Evolutionary conservation across 2,888 invertebrate species (phyloP).

Genomic region (Scotopteryx bipunctaria): DNA sequence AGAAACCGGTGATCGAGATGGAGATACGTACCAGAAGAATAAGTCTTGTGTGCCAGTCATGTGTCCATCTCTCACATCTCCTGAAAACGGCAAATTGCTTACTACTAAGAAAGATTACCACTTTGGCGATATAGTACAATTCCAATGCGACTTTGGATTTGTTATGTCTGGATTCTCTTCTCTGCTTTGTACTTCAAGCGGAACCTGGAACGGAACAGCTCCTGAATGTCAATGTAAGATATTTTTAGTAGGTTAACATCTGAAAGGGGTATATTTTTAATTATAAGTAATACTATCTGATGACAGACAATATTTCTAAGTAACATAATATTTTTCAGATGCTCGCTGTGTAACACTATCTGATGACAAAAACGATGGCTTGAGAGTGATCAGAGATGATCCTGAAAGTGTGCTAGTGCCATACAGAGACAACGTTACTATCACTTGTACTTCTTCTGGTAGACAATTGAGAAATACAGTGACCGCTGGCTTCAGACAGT

Average conservation of each 20-base stretch:
- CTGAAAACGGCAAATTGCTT: slow-evolving; percentile 93
- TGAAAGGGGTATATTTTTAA: too few relatives aligned
- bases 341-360: slow-evolving; percentile 95
- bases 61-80: slow-evolving; percentile 90
- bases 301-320: neutral
- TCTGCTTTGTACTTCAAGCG: slow-evolving; percentile 93
- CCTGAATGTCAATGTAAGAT: slow-evolving; percentile 96
- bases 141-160: slow-evolving; percentile 97
- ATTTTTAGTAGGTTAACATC: too few relatives aligned
- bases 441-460: slow-evolving; percentile 91
- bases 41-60: slow-evolving; percentile 97
- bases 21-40: slow-evolving; percentile 94
- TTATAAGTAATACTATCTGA: too few relatives aligned
- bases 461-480: slow-evolving; percentile 91
- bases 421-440: slow-evolving; percentile 94
- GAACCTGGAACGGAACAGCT: slow-evolving; percentile 96
- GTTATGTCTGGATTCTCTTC: slow-evolving; percentile 94
- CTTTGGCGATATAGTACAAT: slow-evolving; percentile 94
- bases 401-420: slow-evolving; percentile 93
- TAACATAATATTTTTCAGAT: slow-evolving; percentile 79
- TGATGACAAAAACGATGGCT: slow-evolving; percentile 94
- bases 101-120: slow-evolving; percentile 93
- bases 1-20: slow-evolving; percentile 94
- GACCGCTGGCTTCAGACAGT: slow-evolving; percentile 94
- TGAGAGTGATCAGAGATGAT: slow-evolving; percentile 90